Evolutionary conservation across 2,888 invertebrate genomes (phyloP).

Genomic region (Notodromas monacha): DNA sequence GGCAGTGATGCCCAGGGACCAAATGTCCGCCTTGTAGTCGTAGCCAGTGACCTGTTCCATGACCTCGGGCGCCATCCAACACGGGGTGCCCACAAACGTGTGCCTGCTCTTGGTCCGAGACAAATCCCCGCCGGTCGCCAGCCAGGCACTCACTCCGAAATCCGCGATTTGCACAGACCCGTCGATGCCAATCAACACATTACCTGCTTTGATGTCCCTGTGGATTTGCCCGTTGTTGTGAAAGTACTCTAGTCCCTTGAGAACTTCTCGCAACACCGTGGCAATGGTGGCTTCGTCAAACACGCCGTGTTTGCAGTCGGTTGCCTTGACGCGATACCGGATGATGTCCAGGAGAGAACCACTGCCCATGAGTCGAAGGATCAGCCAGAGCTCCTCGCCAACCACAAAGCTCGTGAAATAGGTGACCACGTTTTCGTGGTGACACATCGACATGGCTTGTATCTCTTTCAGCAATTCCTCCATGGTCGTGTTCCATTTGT

Average conservation of each 20-base stretch:
- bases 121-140: constrained; percentile 70
- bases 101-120: constrained; percentile 78
- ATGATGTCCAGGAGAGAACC: constrained; percentile 30
- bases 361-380: constrained; percentile 69
- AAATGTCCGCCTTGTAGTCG: constrained; percentile 83
- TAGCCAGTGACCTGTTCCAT: constrained; percentile 96
- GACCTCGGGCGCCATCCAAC: constrained; percentile 99
- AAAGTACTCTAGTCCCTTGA: constrained; percentile 90
- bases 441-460: constrained; percentile 93
- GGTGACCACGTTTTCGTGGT: constrained; percentile 94
- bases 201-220: constrained; percentile 90
- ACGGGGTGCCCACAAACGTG: constrained; percentile 93
- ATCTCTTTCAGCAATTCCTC: constrained; percentile 60
- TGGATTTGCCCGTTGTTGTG: constrained; percentile 96
- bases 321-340: constrained; percentile 69
- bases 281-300: constrained; percentile 92
- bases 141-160: constrained; percentile 91
- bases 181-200: constrained; percentile 80
- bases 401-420: constrained; percentile 97
- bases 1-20: constrained; percentile 83
- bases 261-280: constrained; percentile 70
- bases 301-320: constrained; percentile 72
- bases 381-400: constrained; percentile 80
- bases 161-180: constrained; percentile 92
- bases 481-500: constrained; percentile 99